Base-by-base conservation (phyloP, 2,113 vertebrate species). In the Amblyornis subalaris region DNA sequence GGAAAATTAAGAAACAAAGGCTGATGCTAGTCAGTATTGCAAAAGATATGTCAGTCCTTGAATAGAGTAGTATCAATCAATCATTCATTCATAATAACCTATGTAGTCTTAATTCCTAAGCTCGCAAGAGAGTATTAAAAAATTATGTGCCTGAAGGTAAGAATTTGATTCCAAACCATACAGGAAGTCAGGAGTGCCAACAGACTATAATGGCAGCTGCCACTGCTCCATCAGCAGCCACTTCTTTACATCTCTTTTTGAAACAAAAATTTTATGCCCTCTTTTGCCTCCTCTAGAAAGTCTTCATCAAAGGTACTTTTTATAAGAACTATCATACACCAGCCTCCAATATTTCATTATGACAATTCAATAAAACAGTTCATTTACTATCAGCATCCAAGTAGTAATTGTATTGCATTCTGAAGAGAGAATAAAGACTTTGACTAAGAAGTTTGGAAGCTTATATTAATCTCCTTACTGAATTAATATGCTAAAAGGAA, bases 381-480 rank as follows among this genome's bases (percentile, higher is more conserved):
- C 28, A 67, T 80, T 94, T 94, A 90, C 84, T 89, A 71, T 83
- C 58, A 62, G 67, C 64, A 93, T 74, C 64, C 51, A 72, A 80
- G 72, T 20, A 95, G 47, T 64, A 94, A 95, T 67, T 95, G 75
- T 83, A 44, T 48, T 64, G 44, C 53, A 48, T 91, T 96, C 51
- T 83, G n/a, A 33, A 44, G 53, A 76, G 38, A 91, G 69, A 96
- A 94, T 40, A 94, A 89, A 93, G 89, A 80, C 88, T 91, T 91
- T 94, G 64, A 89, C 78, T 88, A 90, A 83, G 91, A 91, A 85
- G 55, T 95, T 83, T 77, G 51, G 64, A 91, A 91, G 75, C 67
- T 90, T 95, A 77, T 67, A 91, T 90, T 93, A 95, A 97, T 93
- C 85, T 88, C 51, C 91, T 95, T 95, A 95, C 67, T 76, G 89